Base-by-base conservation (phyloP, 2,888 invertebrate species). In the Drosophila cyrtoloma region DNA sequence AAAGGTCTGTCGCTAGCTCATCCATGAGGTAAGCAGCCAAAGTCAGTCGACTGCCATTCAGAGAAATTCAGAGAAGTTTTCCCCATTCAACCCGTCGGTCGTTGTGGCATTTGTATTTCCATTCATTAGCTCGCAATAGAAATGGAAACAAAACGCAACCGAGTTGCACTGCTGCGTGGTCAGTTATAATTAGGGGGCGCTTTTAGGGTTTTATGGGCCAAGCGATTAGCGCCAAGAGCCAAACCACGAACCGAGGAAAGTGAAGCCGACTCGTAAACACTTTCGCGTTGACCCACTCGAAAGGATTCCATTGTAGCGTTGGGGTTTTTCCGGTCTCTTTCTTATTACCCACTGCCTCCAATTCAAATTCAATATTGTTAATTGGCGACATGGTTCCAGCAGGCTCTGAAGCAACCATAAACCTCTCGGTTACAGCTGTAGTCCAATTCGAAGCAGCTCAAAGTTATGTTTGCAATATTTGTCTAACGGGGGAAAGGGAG, bases 81-180 rank as follows among this genome's bases (percentile, higher is more conserved):
- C 76, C 84, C 81, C 67, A 83, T 81, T 80, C 81, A 80, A 62
- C 55, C 60, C 68, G 51, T 59, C 57, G 71, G 32, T 71, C 79
- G 62, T 71, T 68, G 53, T 56, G 65, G 70, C 71, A 51, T 71
- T 69, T 72, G 19, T 51, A 33, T 50, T 68, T 64, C 56, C 47
- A 78, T 56, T 64, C 71, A 81, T 39, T 74, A 55, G 26, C 35
- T 50, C 26, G 57, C 55, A 75, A 63, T 65, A 58, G 63, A 53
- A 71, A 51, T 50, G 62, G 53, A 75, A 78, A 59, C 67, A 71
- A 82, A 78, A 71, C 84, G 71, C 87, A 90, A 86, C 77, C 64
- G 78, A 75, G 82, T 77, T 81, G 75, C 76, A 82, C 72, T 80
- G 75, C 90, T 88, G 91, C 91, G 90, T 90, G 91, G 91, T 91